These are phyloP conservation scores for Pygmarrhopalites habei DNA, from an alignment of 1,140 invertebrate genomes.

Conservation along the genomic window DNA sequence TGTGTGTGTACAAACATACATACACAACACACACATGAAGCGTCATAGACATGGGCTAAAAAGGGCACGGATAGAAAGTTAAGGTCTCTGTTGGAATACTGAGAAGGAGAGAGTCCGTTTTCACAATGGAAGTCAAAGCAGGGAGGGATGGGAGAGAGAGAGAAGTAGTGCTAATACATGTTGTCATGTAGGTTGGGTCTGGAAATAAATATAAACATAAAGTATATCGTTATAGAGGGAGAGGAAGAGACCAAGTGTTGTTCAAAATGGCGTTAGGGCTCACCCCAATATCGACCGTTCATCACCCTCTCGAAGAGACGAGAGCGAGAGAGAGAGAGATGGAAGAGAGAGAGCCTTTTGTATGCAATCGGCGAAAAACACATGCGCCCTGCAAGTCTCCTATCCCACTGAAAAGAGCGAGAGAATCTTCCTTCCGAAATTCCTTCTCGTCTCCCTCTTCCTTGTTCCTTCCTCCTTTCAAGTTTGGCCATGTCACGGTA, in stretches of 20 bases:
- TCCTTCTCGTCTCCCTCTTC: slow-evolving; percentile 12
- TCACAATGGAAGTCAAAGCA: no score
- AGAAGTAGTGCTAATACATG: no score
- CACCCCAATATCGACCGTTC: slow-evolving; percentile 30
- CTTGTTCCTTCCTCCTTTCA: slow-evolving; percentile 1
- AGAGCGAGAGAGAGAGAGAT: background rate
- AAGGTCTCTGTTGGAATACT: no score
- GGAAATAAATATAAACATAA: background rate
- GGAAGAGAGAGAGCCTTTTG: slow-evolving; percentile 1
- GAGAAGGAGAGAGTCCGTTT: no score
- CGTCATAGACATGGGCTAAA: no score
- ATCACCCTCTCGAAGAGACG: slow-evolving; percentile 22
- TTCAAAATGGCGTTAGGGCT: slow-evolving; percentile 27
- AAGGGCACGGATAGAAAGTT: no score
- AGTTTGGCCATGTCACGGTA: no score
- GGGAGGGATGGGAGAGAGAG: slow-evolving; percentile 2
- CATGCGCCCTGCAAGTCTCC: slow-evolving; percentile 5
- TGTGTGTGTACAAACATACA: no score
- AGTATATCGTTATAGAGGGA: background rate
- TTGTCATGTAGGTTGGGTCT: slow-evolving; percentile 5
- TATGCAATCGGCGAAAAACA: slow-evolving; percentile 2
- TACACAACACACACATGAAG: no score
- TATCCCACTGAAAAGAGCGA: no score
- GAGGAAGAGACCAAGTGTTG: slow-evolving; percentile 6
- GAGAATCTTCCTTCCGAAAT: slow-evolving; percentile 24